Conservation (phyloP, 2,113 vertebrate species). For the Salminus brasiliensis region DNA sequence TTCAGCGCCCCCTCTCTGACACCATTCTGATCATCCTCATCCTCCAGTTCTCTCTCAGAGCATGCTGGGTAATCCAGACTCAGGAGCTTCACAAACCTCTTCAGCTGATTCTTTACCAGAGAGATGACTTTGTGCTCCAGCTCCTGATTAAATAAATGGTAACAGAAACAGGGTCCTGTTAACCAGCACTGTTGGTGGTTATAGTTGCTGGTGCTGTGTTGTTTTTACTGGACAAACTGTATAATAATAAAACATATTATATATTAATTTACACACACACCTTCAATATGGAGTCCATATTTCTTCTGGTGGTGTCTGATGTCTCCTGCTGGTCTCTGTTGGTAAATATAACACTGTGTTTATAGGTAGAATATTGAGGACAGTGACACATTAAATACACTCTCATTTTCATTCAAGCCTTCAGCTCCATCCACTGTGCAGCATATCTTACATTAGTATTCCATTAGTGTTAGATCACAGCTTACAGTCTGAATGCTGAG, state of each 20-base stretch:
- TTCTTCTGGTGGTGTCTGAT: neutral
- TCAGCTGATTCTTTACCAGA: neutral
- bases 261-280: neutral
- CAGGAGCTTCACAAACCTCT: constrained; percentile 12
- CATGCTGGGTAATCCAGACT: constrained; percentile 8
- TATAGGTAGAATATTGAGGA: neutral
- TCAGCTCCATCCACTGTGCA: too few species aligned
- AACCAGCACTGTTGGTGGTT: too few species aligned
- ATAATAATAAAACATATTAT: too few species aligned
- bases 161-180: neutral
- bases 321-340: neutral
- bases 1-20: constrained; percentile 13
- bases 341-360: neutral
- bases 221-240: too few species aligned
- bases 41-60: neutral
- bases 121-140: constrained; percentile 11
- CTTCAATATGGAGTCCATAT: neutral
- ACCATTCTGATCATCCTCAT: neutral
- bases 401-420: too few species aligned
- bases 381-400: too few species aligned
- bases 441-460: too few species aligned
- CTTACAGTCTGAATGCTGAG: too few species aligned
- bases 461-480: too few species aligned
- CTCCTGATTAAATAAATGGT: neutral
- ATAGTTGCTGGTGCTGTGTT: too few species aligned